phyloP scores from a whole-genome alignment of 2,888 invertebrate genomes.

The Volucella inflata region DNA sequence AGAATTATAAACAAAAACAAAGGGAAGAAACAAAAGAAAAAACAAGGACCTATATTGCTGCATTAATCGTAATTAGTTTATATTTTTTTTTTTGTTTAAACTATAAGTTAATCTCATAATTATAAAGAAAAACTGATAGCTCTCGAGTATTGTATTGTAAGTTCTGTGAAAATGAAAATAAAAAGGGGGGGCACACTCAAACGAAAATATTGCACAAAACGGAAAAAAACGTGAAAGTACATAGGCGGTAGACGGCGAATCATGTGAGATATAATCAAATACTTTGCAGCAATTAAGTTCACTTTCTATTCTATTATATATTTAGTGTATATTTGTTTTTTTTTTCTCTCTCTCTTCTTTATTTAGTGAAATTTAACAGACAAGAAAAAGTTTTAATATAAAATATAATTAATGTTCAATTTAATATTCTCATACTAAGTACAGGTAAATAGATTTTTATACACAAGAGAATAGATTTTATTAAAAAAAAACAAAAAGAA shows the following conservation, averaged over 20 bases:
- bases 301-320: constrained; percentile 11
- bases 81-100: constrained; percentile 57
- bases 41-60: constrained; percentile 60
- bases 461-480: constrained; percentile 69
- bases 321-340: constrained; percentile 4
- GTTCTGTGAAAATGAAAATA: constrained; percentile 32
- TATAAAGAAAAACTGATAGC: constrained; percentile 39
- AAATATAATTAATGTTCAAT: constrained; percentile 39
- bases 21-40: constrained; percentile 3
- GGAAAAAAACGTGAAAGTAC: constrained; percentile 5
- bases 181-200: constrained; percentile 35
- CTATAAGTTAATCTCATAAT: constrained; percentile 63
- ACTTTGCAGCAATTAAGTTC: constrained; percentile 60
- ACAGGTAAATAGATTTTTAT: constrained; percentile 73
- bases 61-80: constrained; percentile 63
- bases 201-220: constrained; percentile 51
- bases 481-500: constrained; percentile 13
- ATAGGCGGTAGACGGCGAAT: constrained; percentile 41
- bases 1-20: constrained; percentile 14
- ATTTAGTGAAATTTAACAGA: constrained; percentile 60
- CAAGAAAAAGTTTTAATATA: constrained; percentile 38
- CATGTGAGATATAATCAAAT: constrained; percentile 68
- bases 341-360: constrained; percentile 48
- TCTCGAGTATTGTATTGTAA: constrained; percentile 62
- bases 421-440: constrained; percentile 68